These are phyloP conservation scores for Xenops minutus DNA, from an alignment of 2,797 vertebrate genomes.

Conservation along the genomic window DNA sequence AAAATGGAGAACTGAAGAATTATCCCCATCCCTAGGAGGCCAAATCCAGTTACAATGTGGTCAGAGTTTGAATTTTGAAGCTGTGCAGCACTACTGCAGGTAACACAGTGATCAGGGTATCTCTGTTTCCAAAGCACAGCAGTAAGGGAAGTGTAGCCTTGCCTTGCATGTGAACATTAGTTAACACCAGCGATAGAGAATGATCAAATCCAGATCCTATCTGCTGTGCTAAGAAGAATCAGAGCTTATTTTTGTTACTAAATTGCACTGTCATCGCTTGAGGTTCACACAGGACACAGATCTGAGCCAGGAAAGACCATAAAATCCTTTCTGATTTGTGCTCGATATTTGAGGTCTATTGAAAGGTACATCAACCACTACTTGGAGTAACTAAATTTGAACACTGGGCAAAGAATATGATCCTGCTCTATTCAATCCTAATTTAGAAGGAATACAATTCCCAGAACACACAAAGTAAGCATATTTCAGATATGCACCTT, in stretches of 20 bases:
- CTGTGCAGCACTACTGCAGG: not conserved
- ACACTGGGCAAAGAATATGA: not conserved
- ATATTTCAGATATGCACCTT: not conserved
- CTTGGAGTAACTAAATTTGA: not conserved
- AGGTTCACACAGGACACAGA: not conserved
- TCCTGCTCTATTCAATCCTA: not conserved
- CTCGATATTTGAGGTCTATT: not conserved
- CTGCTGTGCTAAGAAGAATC: not conserved
- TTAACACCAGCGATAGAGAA: not conserved
- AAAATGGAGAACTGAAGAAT: not conserved
- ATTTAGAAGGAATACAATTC: constrained; percentile 2
- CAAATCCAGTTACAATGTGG: not conserved
- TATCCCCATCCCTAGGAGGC: not conserved
- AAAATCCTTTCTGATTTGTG: not conserved
- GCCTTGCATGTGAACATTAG: not conserved
- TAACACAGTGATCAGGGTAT: not conserved
- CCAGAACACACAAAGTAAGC: not conserved
- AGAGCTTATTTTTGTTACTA: not conserved
- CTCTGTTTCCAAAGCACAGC: not conserved
- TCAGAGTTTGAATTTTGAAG: not conserved
- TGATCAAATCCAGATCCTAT: not conserved
- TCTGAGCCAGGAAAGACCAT: not conserved
- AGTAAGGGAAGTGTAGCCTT: not conserved
- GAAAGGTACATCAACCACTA: not conserved
- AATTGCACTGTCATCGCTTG: not conserved